These are phyloP conservation scores for Cephus cinctus DNA, from an alignment of 1,140 invertebrate genomes.

Conservation along the genomic window DNA sequence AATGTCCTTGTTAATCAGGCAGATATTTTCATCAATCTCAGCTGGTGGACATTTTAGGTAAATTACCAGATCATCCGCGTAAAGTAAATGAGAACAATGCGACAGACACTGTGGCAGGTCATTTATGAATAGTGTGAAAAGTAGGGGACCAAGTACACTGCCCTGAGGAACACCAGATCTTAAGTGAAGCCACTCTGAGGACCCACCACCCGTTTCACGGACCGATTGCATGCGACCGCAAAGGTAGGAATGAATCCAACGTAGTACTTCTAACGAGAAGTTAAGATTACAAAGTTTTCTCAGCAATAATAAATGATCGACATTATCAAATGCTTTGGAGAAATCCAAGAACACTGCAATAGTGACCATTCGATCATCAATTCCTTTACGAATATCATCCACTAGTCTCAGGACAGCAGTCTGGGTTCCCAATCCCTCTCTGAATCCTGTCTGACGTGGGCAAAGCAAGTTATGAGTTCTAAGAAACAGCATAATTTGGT, in stretches of 20 bases:
- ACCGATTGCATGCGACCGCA: background rate
- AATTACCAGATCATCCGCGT: background rate
- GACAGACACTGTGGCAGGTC: background rate
- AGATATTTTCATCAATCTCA: background rate
- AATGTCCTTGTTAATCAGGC: background rate
- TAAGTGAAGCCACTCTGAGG: no score
- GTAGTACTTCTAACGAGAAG: background rate
- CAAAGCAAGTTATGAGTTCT: no score
- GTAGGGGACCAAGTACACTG: background rate
- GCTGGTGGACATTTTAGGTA: background rate
- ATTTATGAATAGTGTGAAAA: background rate
- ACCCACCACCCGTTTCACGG: background rate
- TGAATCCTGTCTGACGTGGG: no score
- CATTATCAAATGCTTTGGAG: conserved; percentile 13
- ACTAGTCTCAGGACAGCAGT: conserved; percentile 5
- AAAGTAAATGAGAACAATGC: background rate
- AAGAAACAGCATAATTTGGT: no score
- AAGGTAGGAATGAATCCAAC: background rate
- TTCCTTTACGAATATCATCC: background rate
- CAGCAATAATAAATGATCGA: conserved; percentile 2
- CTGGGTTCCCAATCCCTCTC: no score
- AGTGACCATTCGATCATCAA: conserved; percentile 4
- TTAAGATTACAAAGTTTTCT: background rate
- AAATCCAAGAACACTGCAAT: no score
- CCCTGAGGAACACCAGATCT: background rate